Conservation (phyloP, 35 echinoderm and acorn worm genomes). For the Ophiothrix spiculata region DNA sequence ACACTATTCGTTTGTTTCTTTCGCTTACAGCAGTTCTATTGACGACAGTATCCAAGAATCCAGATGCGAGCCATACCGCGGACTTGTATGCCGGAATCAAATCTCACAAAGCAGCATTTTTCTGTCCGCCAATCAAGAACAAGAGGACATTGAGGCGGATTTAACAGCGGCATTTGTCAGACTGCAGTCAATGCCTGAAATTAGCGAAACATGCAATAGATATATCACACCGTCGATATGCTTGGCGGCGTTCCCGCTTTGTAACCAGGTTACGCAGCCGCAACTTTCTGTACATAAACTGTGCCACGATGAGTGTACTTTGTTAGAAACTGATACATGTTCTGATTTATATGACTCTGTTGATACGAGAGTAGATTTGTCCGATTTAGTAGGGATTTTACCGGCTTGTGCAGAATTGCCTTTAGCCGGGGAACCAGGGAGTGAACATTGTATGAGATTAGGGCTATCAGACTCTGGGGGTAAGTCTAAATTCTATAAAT, state of each 20-base stretch:
- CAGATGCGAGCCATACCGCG: conserved; percentile 67
- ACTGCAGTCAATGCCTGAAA: conserved; percentile 24
- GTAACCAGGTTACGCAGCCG: conserved; percentile 35
- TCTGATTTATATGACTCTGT: conserved; percentile 48
- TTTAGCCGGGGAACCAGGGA: conserved; percentile 16
- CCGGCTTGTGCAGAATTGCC: conserved; percentile 80
- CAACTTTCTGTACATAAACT: conserved; percentile 42
- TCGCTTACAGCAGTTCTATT: conserved; percentile 35
- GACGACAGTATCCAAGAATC: neutral
- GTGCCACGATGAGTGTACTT: conserved; percentile 71
- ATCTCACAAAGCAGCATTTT: conserved; percentile 44
- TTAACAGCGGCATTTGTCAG: conserved; percentile 29
- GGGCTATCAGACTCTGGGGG: conserved; percentile 57
- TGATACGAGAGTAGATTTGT: conserved; percentile 40
- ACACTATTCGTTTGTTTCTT: no score
- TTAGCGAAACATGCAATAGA: conserved; percentile 27
- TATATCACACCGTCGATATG: conserved; percentile 82
- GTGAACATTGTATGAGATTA: conserved; percentile 47
- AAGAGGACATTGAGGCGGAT: conserved; percentile 44
- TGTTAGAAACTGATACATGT: conserved; percentile 72
- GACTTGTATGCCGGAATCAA: conserved; percentile 40
- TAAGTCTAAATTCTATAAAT: no score
- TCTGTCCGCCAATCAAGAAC: conserved; percentile 23
- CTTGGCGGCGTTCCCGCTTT: conserved; percentile 79
- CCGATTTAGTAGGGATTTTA: conserved; percentile 43